Evolutionary conservation across 2,888 invertebrate species (phyloP).

Genomic region (Amiota minor): DNA sequence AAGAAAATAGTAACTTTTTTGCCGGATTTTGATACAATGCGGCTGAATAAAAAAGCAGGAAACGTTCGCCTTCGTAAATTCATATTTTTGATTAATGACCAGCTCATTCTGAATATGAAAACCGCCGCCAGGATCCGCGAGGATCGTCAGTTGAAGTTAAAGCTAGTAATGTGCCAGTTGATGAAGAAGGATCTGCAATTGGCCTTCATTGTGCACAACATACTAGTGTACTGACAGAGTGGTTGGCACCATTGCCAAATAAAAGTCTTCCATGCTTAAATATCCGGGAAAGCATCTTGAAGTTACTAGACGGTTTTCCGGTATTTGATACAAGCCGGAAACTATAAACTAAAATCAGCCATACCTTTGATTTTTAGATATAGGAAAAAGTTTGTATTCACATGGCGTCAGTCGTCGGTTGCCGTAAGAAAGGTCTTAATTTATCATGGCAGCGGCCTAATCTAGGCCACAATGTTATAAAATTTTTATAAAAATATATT

Average conservation of each 20-base stretch:
- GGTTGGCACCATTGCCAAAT: conserved; percentile 98
- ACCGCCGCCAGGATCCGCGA: conserved; percentile 94
- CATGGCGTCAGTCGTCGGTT: too few species aligned
- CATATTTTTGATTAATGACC: conserved; percentile 97
- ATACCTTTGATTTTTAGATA: too few species aligned
- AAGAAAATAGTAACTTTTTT: conserved; percentile 74
- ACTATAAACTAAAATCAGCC: too few species aligned
- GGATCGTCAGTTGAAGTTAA: conserved; percentile 92
- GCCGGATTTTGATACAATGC: conserved; percentile 96
- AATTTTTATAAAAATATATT: too few species aligned
- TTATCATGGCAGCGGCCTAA: too few species aligned
- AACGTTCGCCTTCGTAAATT: conserved; percentile 85
- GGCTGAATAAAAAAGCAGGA: conserved; percentile 89
- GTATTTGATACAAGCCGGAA: conserved; percentile 90
- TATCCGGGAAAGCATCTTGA: conserved; percentile 90
- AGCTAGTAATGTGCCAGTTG: conserved; percentile 90
- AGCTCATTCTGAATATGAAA: conserved; percentile 91
- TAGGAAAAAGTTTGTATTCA: too few species aligned
- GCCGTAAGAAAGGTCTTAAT: too few species aligned
- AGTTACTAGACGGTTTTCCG: conserved; percentile 87
- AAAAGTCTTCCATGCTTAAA: conserved; percentile 94
- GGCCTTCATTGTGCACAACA: conserved; percentile 96
- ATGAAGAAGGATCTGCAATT: conserved; percentile 96
- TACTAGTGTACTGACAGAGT: conserved; percentile 92
- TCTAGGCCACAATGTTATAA: too few species aligned